Percentiles rank a stretch among this genome's conserved stretches.
Evolutionary conservation across 2,797 vertebrate species (phyloP).

Genomic region (Fistularia commersonii): DNA sequence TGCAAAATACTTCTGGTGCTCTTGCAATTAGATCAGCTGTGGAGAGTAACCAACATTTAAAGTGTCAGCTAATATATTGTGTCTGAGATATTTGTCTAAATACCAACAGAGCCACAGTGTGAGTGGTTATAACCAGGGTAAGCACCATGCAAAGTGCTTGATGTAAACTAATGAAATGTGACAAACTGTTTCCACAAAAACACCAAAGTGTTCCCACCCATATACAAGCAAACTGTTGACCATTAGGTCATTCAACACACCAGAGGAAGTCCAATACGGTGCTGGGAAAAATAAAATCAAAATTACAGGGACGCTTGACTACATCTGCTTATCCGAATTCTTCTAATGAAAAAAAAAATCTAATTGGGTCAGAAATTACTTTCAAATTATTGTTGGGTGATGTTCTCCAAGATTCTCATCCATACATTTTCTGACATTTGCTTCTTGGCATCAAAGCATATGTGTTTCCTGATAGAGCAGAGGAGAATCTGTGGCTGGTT

Average conservation of each 20-base stretch:
- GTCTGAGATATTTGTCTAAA: constrained; percentile 50
- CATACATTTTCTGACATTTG: neutral
- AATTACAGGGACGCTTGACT: neutral
- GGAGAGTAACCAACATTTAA: constrained; percentile 30
- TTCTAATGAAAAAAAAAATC: too few relatives aligned
- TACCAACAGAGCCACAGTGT: constrained; percentile 34
- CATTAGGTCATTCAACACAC: constrained; percentile 47
- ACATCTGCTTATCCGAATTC: too few relatives aligned
- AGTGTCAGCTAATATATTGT: constrained; percentile 50
- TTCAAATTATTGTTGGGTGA: constrained; percentile 1
- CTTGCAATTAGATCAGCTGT: constrained; percentile 77
- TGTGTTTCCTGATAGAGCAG: neutral
- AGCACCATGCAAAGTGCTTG: constrained; percentile 43
- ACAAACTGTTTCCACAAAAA: constrained; percentile 76
- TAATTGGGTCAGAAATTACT: too few relatives aligned
- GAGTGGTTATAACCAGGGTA: constrained; percentile 42
- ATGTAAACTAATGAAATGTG: constrained; percentile 68
- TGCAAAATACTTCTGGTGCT: constrained; percentile 84
- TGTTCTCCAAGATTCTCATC: constrained; percentile 5
- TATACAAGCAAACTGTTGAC: constrained; percentile 43
- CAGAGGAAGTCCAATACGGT: constrained; percentile 1
- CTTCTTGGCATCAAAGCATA: constrained; percentile 10
- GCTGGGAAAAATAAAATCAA: constrained; percentile 5
- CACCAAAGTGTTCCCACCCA: constrained; percentile 55
- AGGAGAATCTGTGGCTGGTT: constrained; percentile 68